Evolutionary conservation across 2,888 invertebrate species (phyloP).

Genomic region (Malthinus flaveolus): DNA sequence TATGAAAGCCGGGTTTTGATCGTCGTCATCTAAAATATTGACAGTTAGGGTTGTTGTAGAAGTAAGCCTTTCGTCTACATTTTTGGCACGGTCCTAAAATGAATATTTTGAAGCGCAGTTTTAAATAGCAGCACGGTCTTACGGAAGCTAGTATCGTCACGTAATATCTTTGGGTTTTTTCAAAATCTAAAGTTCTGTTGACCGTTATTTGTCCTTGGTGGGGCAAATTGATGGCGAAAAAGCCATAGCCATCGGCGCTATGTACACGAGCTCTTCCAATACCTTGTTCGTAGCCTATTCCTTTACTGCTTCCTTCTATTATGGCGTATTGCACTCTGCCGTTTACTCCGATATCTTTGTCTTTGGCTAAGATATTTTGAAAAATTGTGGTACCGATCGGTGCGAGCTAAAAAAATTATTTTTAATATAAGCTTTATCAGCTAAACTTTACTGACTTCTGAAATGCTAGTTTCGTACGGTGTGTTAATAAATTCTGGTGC

Average conservation of each 20-base stretch:
- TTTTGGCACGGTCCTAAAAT: slow-evolving; percentile 80
- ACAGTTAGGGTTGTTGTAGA: slow-evolving; percentile 85
- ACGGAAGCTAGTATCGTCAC: slow-evolving; percentile 88
- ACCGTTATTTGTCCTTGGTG: slow-evolving; percentile 89
- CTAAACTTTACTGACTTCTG: slow-evolving; percentile 68
- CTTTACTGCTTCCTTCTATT: slow-evolving; percentile 65
- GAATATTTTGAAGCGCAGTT: too few species aligned
- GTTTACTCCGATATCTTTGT: slow-evolving; percentile 86
- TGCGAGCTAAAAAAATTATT: slow-evolving; percentile 68
- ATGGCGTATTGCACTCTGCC: slow-evolving; percentile 87
- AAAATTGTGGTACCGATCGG: slow-evolving; percentile 86
- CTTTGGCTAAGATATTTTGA: slow-evolving; percentile 76
- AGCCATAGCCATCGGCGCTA: slow-evolving; percentile 78
- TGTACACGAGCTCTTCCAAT: slow-evolving; percentile 61
- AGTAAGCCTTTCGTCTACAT: slow-evolving; percentile 74
- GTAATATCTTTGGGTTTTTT: slow-evolving; percentile 83
- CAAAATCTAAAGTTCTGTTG: slow-evolving; percentile 84
- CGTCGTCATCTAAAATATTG: slow-evolving; percentile 85
- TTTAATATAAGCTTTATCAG: neutral
- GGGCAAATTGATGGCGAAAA: slow-evolving; percentile 82
- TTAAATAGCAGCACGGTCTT: slow-evolving; percentile 52
- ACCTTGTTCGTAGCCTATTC: slow-evolving; percentile 62
- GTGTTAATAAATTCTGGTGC: slow-evolving; percentile 81
- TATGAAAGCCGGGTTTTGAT: slow-evolving; percentile 88
- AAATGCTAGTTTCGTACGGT: slow-evolving; percentile 81